Evolutionary conservation across 2,113 vertebrate species (phyloP).

Genomic region (Datnioides undecimradiatus): DNA sequence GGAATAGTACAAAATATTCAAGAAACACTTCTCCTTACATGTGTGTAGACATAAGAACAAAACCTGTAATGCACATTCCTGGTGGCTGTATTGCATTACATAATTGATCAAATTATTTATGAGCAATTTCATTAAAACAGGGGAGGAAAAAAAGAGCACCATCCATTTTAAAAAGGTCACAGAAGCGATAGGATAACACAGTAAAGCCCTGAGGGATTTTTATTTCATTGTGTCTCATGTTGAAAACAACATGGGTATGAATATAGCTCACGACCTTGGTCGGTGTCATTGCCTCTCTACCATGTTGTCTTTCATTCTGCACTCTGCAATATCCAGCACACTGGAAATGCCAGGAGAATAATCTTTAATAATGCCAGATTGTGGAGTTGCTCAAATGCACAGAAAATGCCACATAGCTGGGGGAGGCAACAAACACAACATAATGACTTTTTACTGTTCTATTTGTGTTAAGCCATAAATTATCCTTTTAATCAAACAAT

Average conservation of each 20-base stretch:
- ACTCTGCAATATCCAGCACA: constrained; percentile 12
- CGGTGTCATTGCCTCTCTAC: constrained; percentile 47
- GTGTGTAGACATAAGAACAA: not conserved
- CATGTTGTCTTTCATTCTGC: constrained; percentile 47
- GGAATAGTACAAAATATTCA: not conserved
- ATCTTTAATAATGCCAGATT: constrained; percentile 47
- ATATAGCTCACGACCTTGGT: constrained; percentile 65
- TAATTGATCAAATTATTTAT: constrained; percentile 66
- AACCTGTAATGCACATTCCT: not conserved
- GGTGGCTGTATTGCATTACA: constrained; percentile 46
- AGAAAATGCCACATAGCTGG: constrained; percentile 32
- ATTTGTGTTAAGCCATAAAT: constrained; percentile 39
- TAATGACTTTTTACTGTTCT: constrained; percentile 51
- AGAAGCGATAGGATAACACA: constrained; percentile 53
- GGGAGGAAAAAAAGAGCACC: constrained; percentile 17
- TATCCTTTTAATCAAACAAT: constrained; percentile 56
- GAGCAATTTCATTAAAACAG: constrained; percentile 47
- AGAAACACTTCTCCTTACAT: not conserved
- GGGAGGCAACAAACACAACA: constrained; percentile 33
- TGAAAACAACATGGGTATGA: constrained; percentile 59
- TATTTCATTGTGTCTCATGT: constrained; percentile 57
- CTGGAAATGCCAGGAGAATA: constrained; percentile 52
- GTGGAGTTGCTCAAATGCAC: constrained; percentile 4
- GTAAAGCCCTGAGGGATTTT: constrained; percentile 47
- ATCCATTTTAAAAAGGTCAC: constrained; percentile 71